Evolutionary conservation across 2,113 vertebrate genomes (phyloP), one percentile per base, ranked within the genome.

Genomic region (Archocentrus centrarchus): DNA sequence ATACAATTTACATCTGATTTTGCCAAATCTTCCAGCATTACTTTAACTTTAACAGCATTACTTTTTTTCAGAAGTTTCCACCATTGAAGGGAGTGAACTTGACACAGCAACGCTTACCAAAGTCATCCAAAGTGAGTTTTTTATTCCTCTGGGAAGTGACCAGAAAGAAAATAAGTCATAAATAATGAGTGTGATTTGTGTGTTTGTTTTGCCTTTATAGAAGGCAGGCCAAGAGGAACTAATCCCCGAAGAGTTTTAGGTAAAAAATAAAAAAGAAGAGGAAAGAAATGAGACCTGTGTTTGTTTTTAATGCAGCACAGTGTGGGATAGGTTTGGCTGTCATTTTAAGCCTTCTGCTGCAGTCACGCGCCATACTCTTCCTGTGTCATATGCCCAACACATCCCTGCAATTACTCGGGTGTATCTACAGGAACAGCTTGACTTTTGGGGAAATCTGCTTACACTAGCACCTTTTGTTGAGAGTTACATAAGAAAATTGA

Each of bases 41-140:
- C 22, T 55, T n/a, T n/a, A n/a, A n/a, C n/a, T n/a, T n/a, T n/a
- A n/a, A n/a, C n/a, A n/a, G n/a, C n/a, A n/a, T n/a, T n/a, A n/a
- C n/a, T n/a, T n/a, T n/a, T n/a, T n/a, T n/a, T 88, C 88, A 63
- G 58, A 77, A 8, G 8, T 89, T 59, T 3, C 83, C 30, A 44
- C 59, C 50, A 32, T 76, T 35, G 82, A 93, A 30, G 87, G 27
- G 4, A 50, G 73, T 2, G 3, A 77, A 0, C 11, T 77, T 8
- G 86, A 94, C 3, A 0, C 60, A 7, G 92, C 94, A 0, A 84
- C 3, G 37, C 11, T 95, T 13, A 63, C 83, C 50, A 88, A 73
- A 76, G 0, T 73, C 0, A 90, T 96, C 82, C 64, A 93, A 88
- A 93, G 96, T 96, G 50, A 92, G 88, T 83, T 77, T 66, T 24